A percentile compares a stretch with the other conserved stretches of the same genome.
phyloP scores from a whole-genome alignment of 2,113 vertebrate species.

The Hemiscyllium ocellatum region DNA sequence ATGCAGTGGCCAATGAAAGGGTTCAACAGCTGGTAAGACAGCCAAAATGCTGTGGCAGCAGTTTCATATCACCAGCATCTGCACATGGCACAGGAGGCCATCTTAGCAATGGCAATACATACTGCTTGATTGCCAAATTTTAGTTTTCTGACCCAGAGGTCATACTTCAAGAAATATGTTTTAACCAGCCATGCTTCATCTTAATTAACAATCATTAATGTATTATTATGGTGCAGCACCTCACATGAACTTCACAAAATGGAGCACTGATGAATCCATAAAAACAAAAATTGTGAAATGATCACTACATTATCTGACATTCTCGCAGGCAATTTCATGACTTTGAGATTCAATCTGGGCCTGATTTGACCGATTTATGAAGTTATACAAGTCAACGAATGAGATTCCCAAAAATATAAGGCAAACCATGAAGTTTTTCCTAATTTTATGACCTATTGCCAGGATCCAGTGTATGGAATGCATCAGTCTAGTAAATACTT shows the following conservation, averaged over 20 bases:
- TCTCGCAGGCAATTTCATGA: neutral
- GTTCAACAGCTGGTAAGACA: too few relatives aligned
- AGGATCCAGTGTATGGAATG: neutral
- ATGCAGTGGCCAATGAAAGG: too few relatives aligned
- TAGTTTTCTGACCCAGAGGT: neutral
- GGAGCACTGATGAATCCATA: neutral
- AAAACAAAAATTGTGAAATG: neutral
- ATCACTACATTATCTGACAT: neutral
- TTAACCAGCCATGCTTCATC: neutral
- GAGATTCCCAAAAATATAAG: neutral
- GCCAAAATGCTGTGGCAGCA: too few relatives aligned
- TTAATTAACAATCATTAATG: neutral
- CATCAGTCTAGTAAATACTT: neutral
- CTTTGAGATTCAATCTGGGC: neutral
- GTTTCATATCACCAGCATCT: too few relatives aligned
- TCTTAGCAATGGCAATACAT: too few relatives aligned
- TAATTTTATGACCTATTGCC: neutral
- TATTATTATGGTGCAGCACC: neutral
- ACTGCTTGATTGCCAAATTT: neutral
- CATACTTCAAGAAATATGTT: neutral
- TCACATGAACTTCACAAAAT: neutral
- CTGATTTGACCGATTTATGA: neutral
- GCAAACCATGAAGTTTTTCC: neutral
- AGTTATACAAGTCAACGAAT: neutral
- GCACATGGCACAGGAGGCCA: too few relatives aligned